Base-by-base conservation (phyloP, 1,140 invertebrate species). In the Ditylenchus dipsaci region DNA sequence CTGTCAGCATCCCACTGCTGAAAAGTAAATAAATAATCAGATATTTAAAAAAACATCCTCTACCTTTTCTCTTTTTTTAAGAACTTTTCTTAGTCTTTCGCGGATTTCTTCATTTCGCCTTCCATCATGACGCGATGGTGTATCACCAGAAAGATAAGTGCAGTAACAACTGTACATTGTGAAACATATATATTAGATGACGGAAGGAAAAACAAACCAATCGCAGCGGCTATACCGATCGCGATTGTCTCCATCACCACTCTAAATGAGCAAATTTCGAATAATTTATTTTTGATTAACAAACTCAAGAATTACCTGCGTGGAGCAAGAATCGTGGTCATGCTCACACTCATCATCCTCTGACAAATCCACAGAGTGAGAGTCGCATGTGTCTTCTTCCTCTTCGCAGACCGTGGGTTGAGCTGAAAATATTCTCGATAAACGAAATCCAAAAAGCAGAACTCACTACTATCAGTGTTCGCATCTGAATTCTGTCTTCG, bases 71-170 rank as follows among this genome's bases (percentile, higher is more conserved):
- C 19, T 26, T n/a, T 61, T 30, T 30, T 61, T 61, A 21, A 61
- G 19, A 19, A 26, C 29, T 30, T 61, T 61, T 19, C 59, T 19
- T 30, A 61, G 29, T 13, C 59, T 19, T n/a, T 61, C 29, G n/a
- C 59, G 59, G 1, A 61, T 61, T 43, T 61, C 59, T 61, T 61
- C 59, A 61, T 61, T 61, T 61, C 59, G 27, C 8, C 59, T 19
- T 13, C 59, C 38, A 33, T 61, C 59, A 29, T 61, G 19, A 3
- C 59, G 59, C 3, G 59, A 29, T 19, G 59, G 59, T 8, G n/a
- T 30, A 8, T 61, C 59, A 3, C 38, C 38, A 30, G 59, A 30
- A 61, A 61, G 27, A 43, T 61, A 61, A 3, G 59, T 33, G 29
- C 59, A 61, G 38, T 61, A 61, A 43, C 59, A 61, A 30, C 59